Conservation (phyloP, 1,140 invertebrate genomes). For the Musca domestica region DNA sequence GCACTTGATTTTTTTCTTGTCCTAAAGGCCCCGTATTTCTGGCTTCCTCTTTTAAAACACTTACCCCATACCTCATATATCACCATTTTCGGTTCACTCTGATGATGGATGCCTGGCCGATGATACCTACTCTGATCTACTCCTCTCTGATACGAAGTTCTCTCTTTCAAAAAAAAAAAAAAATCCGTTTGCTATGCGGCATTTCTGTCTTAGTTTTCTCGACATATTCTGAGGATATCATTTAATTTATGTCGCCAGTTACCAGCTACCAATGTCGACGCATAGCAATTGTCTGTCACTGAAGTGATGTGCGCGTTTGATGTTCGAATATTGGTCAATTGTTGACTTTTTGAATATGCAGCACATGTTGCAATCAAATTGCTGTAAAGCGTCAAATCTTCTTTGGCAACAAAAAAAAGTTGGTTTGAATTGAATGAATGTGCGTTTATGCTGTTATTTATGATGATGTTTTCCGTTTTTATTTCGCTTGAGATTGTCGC, state of each 20-base stretch:
- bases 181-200: neutral
- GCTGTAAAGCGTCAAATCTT: slow-evolving; percentile 22
- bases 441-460: no score
- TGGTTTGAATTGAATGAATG: no score
- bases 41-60: no score
- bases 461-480: no score
- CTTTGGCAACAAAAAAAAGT: neutral
- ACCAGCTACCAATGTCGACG: neutral
- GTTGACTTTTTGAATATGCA: slow-evolving; percentile 20
- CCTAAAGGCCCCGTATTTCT: no score
- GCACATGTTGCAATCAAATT: slow-evolving; percentile 22
- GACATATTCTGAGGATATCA: neutral
- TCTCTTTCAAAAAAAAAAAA: neutral
- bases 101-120: no score
- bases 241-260: no score
- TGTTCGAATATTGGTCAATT: slow-evolving; percentile 13
- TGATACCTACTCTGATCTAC: neutral
- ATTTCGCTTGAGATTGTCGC: no score
- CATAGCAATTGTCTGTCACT: neutral
- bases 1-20: no score
- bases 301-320: neutral
- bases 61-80: no score
- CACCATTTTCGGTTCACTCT: no score
- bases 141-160: neutral
- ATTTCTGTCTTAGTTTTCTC: neutral